Evolutionary conservation across 2,888 invertebrate species (phyloP), one percentile per base, ranked within the genome.

Genomic region (Netelia melanura): DNA sequence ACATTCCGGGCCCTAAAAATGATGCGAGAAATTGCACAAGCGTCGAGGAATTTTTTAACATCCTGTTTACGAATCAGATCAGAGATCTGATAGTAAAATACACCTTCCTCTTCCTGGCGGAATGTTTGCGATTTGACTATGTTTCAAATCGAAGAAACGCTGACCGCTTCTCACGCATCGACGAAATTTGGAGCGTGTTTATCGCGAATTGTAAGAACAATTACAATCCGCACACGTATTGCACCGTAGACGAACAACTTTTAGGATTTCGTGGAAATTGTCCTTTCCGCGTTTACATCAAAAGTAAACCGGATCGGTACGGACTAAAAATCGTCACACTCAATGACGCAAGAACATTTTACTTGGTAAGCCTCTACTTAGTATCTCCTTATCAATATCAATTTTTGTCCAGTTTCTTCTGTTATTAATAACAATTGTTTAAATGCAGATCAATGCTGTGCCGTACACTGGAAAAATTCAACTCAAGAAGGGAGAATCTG

Each of bases 201-300:
- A 79, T 83, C 43, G 56, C 30, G 58, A 78, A 71, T 11, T 83
- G 78, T 25, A 76, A 68, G 67, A 64, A 43, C 3, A 84, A 82
- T 68, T 88, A 90, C 81, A 87, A 78, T 56, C 88, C 89, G 9
- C 65, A 77, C 17, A 83, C 86, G 30, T 86, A 89, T 67, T 71
- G 86, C 10, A 90, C 89, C 17, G 86, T 90, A 44, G 90, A 90
- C 79, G 89, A 91, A 87, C 89, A 91, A 87, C 84, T 91, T 38
- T 65, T 91, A 58, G 83, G 71, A 54, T 91, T 90, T 83, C 90
- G 89, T 17, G 38, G 64, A 44, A 52, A 48, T 1, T 79, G 62
- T 72, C n/a, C 21, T 11, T 78, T 78, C 25, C 52, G 74, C 3
- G 58, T 82, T 44, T 77, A 77, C 58, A 83, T 78, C 9, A 71